Evolutionary conservation across 1,140 invertebrate genomes (phyloP).

Genomic region (Aphaenogaster rudis): DNA sequence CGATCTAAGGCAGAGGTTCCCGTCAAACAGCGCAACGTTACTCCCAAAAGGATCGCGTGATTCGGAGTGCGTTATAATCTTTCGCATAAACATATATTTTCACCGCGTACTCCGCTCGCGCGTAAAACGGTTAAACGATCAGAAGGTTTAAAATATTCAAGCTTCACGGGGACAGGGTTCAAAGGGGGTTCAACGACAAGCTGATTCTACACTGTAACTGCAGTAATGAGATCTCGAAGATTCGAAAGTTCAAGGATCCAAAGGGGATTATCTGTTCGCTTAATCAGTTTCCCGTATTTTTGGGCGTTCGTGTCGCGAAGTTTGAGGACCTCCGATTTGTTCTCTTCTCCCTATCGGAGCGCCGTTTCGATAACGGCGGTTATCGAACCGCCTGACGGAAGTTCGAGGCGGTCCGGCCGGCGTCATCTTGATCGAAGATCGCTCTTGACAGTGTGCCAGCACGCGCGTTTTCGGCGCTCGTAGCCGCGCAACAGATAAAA

Average conservation of each 20-base stretch:
- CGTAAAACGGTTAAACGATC: neutral
- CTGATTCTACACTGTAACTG: neutral
- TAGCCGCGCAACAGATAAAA: constrained; percentile 16
- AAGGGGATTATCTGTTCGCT: neutral
- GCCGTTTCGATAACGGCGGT: constrained; percentile 4
- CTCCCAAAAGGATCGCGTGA: constrained; percentile 14
- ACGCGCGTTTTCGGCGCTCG: neutral
- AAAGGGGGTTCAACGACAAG: neutral
- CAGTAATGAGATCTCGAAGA: neutral
- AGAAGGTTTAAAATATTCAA: neutral
- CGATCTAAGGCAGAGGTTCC: constrained; percentile 1
- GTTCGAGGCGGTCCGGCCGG: constrained; percentile 10
- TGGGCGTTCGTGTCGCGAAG: neutral
- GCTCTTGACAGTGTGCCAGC: constrained; percentile 15
- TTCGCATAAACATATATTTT: neutral
- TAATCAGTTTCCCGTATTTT: neutral
- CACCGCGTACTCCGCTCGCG: neutral
- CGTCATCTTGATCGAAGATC: constrained; percentile 27
- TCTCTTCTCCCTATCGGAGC: neutral
- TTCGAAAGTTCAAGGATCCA: neutral
- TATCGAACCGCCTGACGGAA: constrained; percentile 34
- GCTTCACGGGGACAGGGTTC: neutral
- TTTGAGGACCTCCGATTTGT: neutral
- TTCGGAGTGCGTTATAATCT: neutral
- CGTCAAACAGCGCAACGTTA: constrained; percentile 25